Evolutionary conservation across 2,888 invertebrate genomes (phyloP), one percentile per base, ranked within the genome.

Genomic region (Disparrhopalites patrizii): DNA sequence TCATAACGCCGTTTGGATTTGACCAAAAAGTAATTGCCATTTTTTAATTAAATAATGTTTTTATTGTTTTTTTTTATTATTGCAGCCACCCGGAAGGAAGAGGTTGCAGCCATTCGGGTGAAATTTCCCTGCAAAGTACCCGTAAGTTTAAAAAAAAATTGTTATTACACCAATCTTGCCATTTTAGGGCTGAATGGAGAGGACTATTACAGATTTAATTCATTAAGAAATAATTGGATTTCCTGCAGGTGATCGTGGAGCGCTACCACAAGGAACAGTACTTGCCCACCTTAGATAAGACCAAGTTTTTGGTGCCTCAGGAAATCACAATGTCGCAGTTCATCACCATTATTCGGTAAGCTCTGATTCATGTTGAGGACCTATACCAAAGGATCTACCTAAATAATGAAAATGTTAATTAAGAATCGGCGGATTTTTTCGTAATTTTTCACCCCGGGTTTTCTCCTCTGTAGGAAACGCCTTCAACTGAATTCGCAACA

Each of bases 241-340:
- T 3, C 56, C 78, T 82, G 33, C 83, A 92, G 87, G 85, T 93
- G 69, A 89, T 93, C 76, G 89, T 93, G 43, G 90, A 92, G 79
- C 82, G 88, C 77, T 92, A 87, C 77, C 83, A 85, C 76, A 90
- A 88, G 77, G 93, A 93, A 80, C 85, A 83, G 74, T 84, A 83
- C 72, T 81, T 93, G 68, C 91, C 92, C 10, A 79, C 85, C 15
- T 78, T 93, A 78, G 90, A 91, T 78, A 93, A 92, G 81, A 86
- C 87, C 0, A 93, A 93, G 79, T 93, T 90, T 80, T 81, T 93
- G 76, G 91, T 93, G 15, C 93, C 93, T 1, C 89, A 91, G 82
- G 92, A 92, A 78, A 85, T 92, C 54, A 89, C 91, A 0, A 89
- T 93, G 86, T 91, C 91, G 56, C 92, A 93, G 80, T 90, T 93